Base-by-base conservation (phyloP, 2,113 vertebrate genomes). In the Anser cygnoides region DNA sequence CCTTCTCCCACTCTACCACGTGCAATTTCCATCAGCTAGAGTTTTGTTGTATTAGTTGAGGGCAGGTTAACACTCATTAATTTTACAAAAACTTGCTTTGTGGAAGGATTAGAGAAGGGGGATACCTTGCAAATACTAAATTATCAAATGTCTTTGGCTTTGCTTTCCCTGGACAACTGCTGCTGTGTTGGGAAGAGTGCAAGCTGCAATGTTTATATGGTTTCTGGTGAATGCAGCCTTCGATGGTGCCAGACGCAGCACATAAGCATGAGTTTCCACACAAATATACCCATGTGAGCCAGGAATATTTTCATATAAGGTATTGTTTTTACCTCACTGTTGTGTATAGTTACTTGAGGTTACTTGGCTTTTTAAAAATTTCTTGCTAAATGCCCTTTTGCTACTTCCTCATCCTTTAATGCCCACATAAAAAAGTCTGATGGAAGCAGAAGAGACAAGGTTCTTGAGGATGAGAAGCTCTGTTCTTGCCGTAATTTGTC, bases 391-490 rank as follows among this genome's bases (percentile, higher is more conserved):
- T 58, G 7, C 18, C n/a, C 43, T 87, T 67, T 81, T 79, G 25
- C 23, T 65, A 61, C 21, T 89, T 87, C 43, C 35, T 92, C 31
- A 44, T 87, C 37, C 6, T 87, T 74, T 76, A 84, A 65, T 84
- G 21, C 25, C 44, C 70, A 31, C 41, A 31, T 52, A 67, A 62
- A 77, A 92, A 92, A 71, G 44, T 62, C 22, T 55, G 22, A 23
- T 90, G 46, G 89, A 93, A 91, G 54, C 73, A 84, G 61, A 95
- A 80, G 31, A 89, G 33, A 28, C 18, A 86, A 67, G 90, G 59
- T 39, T 1, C 0, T 62, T 61, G 61, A 63, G 31, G 23, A 77
- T 84, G 57, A 75, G 79, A 92, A 87, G 18, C 43, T 52, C 12
- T 65, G 29, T 58, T 95, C 44, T 68, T 87, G 52, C 5, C 11